Percentiles rank a stretch among this genome's conserved stretches.
Conservation (phyloP, 2,888 invertebrate species). For the Leptodirus hochenwartii region DNA sequence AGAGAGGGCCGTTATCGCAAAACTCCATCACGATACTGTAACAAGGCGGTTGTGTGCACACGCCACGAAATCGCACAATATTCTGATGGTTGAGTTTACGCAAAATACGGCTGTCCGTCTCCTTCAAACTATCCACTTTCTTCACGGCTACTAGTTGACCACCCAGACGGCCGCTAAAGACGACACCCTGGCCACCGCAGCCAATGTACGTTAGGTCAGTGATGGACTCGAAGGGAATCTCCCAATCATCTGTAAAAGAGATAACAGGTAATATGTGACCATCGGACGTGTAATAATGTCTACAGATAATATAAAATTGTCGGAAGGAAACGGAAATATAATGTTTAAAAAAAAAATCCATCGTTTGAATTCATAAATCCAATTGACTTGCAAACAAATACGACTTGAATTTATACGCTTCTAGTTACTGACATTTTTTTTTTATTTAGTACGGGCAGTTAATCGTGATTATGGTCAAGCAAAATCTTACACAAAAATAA, state of each 20-base stretch:
- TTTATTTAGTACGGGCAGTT: too few species aligned
- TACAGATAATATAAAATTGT: too few species aligned
- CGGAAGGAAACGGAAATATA: too few species aligned
- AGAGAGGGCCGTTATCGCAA: constrained; percentile 89
- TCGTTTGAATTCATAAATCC: too few species aligned
- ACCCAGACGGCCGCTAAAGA: constrained; percentile 70
- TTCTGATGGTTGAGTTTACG: constrained; percentile 89
- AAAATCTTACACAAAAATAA: too few species aligned
- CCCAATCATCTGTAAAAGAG: constrained; percentile 63
- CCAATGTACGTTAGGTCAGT: constrained; percentile 81
- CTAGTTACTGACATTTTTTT: too few species aligned
- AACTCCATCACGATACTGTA: constrained; percentile 97
- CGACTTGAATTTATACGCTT: too few species aligned
- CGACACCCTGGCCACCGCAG: constrained; percentile 91
- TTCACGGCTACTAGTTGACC: constrained; percentile 89
- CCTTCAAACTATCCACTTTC: constrained; percentile 79
- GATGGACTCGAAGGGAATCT: constrained; percentile 83
- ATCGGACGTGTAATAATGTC: too few species aligned
- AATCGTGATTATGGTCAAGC: too few species aligned
- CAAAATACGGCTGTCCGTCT: constrained; percentile 84
- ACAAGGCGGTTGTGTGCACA: constrained; percentile 81
- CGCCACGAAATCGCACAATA: constrained; percentile 81
- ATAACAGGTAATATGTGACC: constrained; percentile 2
- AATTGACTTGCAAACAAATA: too few species aligned
- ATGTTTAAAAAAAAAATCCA: too few species aligned